These are phyloP conservation scores for Panopea generosa DNA, from an alignment of 2,888 invertebrate genomes.

Conservation along the genomic window DNA sequence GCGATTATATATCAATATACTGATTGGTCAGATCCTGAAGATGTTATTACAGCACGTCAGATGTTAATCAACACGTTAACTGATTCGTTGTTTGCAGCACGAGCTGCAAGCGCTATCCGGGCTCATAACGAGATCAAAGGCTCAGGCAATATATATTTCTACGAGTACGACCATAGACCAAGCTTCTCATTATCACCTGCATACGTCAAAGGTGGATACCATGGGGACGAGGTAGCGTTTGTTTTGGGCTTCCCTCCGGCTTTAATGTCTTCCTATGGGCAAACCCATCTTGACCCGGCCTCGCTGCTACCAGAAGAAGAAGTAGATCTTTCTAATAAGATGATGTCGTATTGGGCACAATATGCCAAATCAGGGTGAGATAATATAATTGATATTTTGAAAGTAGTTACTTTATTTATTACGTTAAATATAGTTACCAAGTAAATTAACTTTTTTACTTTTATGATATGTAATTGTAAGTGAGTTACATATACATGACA, in stretches of 20 bases:
- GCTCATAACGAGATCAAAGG: not conserved
- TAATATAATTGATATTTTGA: too few relatives aligned
- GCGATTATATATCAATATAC: not conserved
- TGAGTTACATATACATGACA: too few relatives aligned
- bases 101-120: not conserved
- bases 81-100: slow-evolving; percentile 6
- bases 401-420: too few relatives aligned
- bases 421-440: too few relatives aligned
- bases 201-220: slow-evolving; percentile 21
- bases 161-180: slow-evolving; percentile 24
- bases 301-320: not conserved
- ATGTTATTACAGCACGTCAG: not conserved
- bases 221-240: slow-evolving; percentile 22
- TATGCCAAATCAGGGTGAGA: slow-evolving; percentile 29
- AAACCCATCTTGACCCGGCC: not conserved
- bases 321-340: not conserved
- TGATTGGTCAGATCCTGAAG: slow-evolving; percentile 17
- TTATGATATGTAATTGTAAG: too few relatives aligned
- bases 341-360: slow-evolving; percentile 27
- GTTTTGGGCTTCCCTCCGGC: slow-evolving; percentile 12
- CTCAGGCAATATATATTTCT: slow-evolving; percentile 11
- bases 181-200: slow-evolving; percentile 7
- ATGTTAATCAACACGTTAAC: slow-evolving; percentile 2
- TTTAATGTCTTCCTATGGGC: not conserved
- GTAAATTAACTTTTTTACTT: too few relatives aligned